These are phyloP conservation scores for Plebejus anna DNA, from an alignment of 2,888 invertebrate species.

Conservation along the genomic window DNA sequence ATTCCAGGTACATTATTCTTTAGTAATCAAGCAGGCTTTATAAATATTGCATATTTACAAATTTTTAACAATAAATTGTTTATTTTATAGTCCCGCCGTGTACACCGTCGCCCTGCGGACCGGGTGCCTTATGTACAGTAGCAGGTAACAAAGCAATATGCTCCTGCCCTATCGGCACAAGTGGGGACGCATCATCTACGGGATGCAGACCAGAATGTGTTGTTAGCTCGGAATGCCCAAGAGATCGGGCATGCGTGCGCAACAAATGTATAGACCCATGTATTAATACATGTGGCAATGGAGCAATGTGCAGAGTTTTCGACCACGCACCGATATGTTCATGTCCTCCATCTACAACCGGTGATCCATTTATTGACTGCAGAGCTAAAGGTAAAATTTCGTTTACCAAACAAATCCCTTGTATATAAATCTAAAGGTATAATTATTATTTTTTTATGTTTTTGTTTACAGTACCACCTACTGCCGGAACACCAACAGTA, in stretches of 20 bases:
- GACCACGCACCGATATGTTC: slow-evolving; percentile 85
- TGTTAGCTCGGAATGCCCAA: slow-evolving; percentile 88
- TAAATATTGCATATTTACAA: background rate
- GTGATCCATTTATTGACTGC: slow-evolving; percentile 91
- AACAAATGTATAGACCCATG: slow-evolving; percentile 91
- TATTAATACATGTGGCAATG: slow-evolving; percentile 88
- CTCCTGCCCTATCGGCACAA: slow-evolving; percentile 87
- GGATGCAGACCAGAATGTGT: slow-evolving; percentile 92
- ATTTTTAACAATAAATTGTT: background rate
- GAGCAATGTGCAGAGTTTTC: slow-evolving; percentile 84
- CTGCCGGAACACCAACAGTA: slow-evolving; percentile 46
- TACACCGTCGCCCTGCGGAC: slow-evolving; percentile 87
- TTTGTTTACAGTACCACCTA: slow-evolving; percentile 46
- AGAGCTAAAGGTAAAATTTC: slow-evolving; percentile 49
- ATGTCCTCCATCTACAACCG: slow-evolving; percentile 85
- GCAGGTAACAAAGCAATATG: slow-evolving; percentile 83
- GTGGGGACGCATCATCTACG: slow-evolving; percentile 85
- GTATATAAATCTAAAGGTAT: background rate
- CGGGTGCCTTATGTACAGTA: slow-evolving; percentile 84
- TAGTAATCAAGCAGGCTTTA: background rate
- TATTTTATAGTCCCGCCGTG: slow-evolving; percentile 79
- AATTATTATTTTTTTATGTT: slow-evolving; percentile 1
- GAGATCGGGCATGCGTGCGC: slow-evolving; percentile 87
- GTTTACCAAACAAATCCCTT: background rate
- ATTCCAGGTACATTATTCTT: slow-evolving; percentile 50